Percentiles rank a stretch among this genome's conserved stretches.
phyloP scores from a whole-genome alignment of 1,140 invertebrate genomes.

The Bombus superbus region DNA sequence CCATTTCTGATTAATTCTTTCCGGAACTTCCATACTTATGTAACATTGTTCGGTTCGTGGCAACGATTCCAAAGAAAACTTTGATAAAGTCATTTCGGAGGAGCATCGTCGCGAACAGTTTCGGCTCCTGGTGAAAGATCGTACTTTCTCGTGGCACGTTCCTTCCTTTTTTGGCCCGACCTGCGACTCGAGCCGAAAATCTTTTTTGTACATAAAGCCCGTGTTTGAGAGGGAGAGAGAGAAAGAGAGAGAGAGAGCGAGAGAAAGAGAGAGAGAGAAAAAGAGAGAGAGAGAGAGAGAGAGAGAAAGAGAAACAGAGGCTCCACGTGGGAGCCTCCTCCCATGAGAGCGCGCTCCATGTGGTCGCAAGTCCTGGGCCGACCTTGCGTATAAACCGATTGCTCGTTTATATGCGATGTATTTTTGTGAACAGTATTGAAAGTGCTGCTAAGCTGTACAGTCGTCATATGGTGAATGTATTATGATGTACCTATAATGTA shows the following conservation, averaged over 20 bases:
- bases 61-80: no score
- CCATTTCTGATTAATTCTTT: background rate
- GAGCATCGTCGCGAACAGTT: background rate
- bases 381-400: slow-evolving; percentile 70
- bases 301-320: slow-evolving; percentile 16
- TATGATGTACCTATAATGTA: slow-evolving; percentile 82
- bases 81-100: background rate
- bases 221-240: slow-evolving; percentile 19
- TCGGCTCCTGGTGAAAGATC: slow-evolving; percentile 32
- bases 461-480: slow-evolving; percentile 78
- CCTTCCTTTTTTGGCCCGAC: slow-evolving; percentile 63
- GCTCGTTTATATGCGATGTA: slow-evolving; percentile 77
- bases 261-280: background rate
- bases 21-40: no score
- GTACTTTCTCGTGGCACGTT: slow-evolving; percentile 64
- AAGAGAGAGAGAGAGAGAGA: background rate
- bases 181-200: slow-evolving; percentile 58
- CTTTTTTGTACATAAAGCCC: slow-evolving; percentile 65
- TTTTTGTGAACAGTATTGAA: slow-evolving; percentile 81
- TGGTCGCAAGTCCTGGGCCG: slow-evolving; percentile 61
- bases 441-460: slow-evolving; percentile 78
- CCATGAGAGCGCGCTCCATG: slow-evolving; percentile 23
- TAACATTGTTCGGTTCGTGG: background rate
- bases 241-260: background rate
- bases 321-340: no score